phyloP scores from a whole-genome alignment of 1,140 invertebrate genomes.

The Rhyzopertha dominica region DNA sequence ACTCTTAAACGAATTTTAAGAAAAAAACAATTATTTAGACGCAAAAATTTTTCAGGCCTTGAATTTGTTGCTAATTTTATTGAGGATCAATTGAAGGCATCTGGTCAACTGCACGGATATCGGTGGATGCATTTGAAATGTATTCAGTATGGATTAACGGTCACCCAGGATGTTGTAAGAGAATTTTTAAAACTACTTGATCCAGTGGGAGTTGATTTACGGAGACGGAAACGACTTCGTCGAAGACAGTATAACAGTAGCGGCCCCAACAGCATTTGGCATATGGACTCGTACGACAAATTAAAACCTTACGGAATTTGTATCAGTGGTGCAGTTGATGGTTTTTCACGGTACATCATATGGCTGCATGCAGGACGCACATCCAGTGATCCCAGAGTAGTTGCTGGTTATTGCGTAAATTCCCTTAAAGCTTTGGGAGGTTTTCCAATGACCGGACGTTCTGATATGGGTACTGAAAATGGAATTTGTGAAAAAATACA shows the following conservation, averaged over 20 bases:
- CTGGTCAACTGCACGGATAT: conserved; percentile 4
- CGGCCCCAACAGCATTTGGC: conserved; percentile 11
- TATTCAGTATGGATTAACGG: conserved; percentile 6
- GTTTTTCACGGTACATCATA: conserved; percentile 11
- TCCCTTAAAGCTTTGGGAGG: not conserved
- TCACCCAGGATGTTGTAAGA: conserved; percentile 4
- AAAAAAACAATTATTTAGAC: conserved; percentile 9
- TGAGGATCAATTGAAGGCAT: not conserved
- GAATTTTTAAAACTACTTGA: conserved; percentile 2
- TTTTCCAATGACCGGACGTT: not conserved
- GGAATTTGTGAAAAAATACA: not conserved
- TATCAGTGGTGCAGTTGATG: conserved; percentile 8
- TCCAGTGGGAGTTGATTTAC: not conserved
- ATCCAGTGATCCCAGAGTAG: conserved; percentile 8
- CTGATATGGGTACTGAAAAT: conserved; percentile 17
- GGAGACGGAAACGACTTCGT: conserved; percentile 1
- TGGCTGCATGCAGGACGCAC: conserved; percentile 9
- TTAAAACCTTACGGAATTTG: conserved; percentile 14
- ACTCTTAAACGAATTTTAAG: too few relatives aligned
- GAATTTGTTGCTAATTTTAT: not conserved
- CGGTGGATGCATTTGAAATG: conserved; percentile 11
- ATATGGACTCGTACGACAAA: conserved; percentile 11
- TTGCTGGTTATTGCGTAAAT: conserved; percentile 4
- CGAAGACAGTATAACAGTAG: conserved; percentile 5
- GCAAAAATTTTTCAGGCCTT: conserved; percentile 5